A percentile compares a stretch with the other conserved stretches of the same genome.
phyloP scores from a whole-genome alignment of 2,113 vertebrate species.

The Garra rufa region DNA sequence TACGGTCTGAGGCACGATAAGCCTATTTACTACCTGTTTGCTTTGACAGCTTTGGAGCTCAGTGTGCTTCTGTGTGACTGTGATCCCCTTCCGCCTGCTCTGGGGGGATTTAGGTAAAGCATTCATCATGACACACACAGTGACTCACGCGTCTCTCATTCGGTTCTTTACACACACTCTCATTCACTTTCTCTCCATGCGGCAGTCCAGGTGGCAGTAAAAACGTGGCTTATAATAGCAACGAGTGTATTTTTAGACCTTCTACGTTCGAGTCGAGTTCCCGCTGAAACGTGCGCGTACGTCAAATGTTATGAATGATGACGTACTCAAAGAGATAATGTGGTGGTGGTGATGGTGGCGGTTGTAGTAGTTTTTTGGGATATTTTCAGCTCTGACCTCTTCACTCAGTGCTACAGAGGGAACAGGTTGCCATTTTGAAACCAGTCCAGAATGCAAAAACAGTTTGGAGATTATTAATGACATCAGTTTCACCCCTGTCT shows the following conservation, averaged over 20 bases:
- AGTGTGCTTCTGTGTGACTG: conserved; percentile 3
- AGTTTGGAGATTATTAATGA: not conserved
- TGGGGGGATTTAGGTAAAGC: conserved; percentile 18
- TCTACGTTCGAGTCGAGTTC: not conserved
- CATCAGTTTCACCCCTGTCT: not conserved
- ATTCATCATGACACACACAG: conserved; percentile 9
- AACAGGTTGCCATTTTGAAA: conserved; percentile 49
- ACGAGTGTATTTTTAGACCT: conserved; percentile 24
- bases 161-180: conserved; percentile 19
- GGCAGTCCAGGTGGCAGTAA: conserved; percentile 10
- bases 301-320: conserved; percentile 1
- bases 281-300: not conserved
- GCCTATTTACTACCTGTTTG: conserved; percentile 39
- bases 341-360: not conserved
- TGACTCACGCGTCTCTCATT: conserved; percentile 16
- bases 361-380: not conserved
- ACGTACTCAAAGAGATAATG: not conserved
- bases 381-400: not conserved
- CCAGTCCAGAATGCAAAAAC: conserved; percentile 10
- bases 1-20: conserved; percentile 13
- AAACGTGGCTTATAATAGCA: conserved; percentile 17
- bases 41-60: conserved; percentile 19
- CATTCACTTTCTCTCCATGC: conserved; percentile 27
- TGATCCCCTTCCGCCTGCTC: not conserved
- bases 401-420: not conserved